These are phyloP conservation scores for Xyrichtys novacula DNA, from an alignment of 2,797 vertebrate genomes.

Conservation along the genomic window DNA sequence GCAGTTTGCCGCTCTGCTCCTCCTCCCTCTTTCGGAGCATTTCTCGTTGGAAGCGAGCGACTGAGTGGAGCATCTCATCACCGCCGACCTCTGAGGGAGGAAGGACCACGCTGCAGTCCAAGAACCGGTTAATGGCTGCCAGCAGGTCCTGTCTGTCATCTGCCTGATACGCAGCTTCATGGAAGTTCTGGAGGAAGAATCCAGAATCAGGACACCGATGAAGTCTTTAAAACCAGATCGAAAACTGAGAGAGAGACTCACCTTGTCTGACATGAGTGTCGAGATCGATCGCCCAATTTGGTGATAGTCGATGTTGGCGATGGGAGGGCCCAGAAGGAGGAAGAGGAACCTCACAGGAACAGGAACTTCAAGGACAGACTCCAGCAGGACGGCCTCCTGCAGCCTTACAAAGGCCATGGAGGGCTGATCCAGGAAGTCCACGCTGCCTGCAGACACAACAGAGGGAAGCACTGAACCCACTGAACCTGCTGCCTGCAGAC, in stretches of 20 bases:
- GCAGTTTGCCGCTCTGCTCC: constrained; percentile 88
- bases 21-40: constrained; percentile 93
- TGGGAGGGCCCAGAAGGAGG: constrained; percentile 93
- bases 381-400: constrained; percentile 92
- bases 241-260: constrained; percentile 62
- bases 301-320: constrained; percentile 96
- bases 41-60: constrained; percentile 94
- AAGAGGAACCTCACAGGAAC: constrained; percentile 97
- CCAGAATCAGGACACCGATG: constrained; percentile 50
- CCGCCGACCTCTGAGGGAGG: constrained; percentile 94
- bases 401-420: constrained; percentile 98
- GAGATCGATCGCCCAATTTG: constrained; percentile 98
- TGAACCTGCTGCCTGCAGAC: constrained; percentile 88
- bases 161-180: constrained; percentile 93
- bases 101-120: constrained; percentile 97
- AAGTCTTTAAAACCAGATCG: not conserved
- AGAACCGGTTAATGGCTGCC: constrained; percentile 94
- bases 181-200: constrained; percentile 88
- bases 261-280: constrained; percentile 99
- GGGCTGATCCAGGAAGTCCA: constrained; percentile 96
- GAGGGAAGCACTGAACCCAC: constrained; percentile 31
- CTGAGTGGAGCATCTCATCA: constrained; percentile 93
- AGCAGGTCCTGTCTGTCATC: constrained; percentile 95
- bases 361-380: constrained; percentile 94
- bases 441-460: constrained; percentile 84